phyloP scores from a whole-genome alignment of 2,113 vertebrate species.

The Elgaria multicarinata region DNA sequence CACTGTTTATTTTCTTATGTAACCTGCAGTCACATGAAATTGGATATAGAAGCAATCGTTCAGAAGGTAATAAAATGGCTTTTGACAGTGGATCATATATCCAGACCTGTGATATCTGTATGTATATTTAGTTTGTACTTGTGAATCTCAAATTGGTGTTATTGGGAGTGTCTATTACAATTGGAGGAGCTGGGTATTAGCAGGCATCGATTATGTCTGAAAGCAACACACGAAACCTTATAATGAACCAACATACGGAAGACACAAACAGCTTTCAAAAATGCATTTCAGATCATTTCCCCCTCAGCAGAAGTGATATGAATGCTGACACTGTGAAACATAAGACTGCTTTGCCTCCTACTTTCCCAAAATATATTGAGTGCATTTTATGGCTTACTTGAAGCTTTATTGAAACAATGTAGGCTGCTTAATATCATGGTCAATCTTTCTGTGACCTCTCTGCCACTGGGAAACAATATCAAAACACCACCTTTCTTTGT shows the following conservation, averaged over 20 bases:
- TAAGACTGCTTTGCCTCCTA: constrained; percentile 3
- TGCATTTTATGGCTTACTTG: background rate
- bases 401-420: constrained; percentile 10
- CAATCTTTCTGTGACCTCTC: background rate
- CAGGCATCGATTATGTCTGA: constrained; percentile 17
- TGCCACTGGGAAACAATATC: background rate
- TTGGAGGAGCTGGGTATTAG: constrained; percentile 9
- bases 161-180: background rate
- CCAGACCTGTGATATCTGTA: background rate
- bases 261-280: constrained; percentile 20
- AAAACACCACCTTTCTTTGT: constrained; percentile 23
- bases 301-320: background rate
- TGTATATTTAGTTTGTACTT: constrained; percentile 5
- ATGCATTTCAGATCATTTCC: constrained; percentile 10
- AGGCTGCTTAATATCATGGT: background rate
- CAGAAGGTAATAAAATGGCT: background rate
- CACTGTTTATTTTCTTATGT: constrained; percentile 17
- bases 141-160: constrained; percentile 20
- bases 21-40: background rate
- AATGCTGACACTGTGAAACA: constrained; percentile 17
- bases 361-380: constrained; percentile 29
- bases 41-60: constrained; percentile 26
- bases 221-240: background rate
- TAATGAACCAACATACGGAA: background rate
- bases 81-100: background rate